A percentile compares a stretch with the other conserved stretches of the same genome.
Evolutionary conservation across 2,888 invertebrate species (phyloP).

Genomic region (Carpatolechia fugitivella): DNA sequence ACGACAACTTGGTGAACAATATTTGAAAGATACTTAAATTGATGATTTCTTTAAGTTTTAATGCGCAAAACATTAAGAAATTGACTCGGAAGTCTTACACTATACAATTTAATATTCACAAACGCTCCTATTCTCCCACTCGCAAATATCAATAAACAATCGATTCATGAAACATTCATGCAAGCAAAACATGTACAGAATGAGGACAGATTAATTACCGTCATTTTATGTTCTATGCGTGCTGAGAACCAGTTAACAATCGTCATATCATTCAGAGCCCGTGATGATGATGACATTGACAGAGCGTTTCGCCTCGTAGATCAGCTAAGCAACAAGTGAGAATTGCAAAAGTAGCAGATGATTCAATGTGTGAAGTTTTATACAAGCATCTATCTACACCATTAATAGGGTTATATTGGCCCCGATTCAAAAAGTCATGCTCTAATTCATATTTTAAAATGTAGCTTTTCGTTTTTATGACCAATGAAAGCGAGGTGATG

Average conservation of each 20-base stretch:
- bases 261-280: not conserved
- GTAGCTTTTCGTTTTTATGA: too few relatives aligned
- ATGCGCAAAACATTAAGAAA: too few relatives aligned
- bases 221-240: constrained; percentile 3
- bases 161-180: not conserved
- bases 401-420: too few relatives aligned
- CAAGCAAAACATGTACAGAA: not conserved
- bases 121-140: not conserved
- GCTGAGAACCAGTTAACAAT: constrained; percentile 9
- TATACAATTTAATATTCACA: not conserved
- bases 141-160: not conserved
- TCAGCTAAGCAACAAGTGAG: not conserved
- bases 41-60: too few relatives aligned
- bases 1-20: too few relatives aligned
- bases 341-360: not conserved
- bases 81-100: too few relatives aligned
- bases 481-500: too few relatives aligned
- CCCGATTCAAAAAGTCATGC: too few relatives aligned
- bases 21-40: too few relatives aligned
- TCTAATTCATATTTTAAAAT: too few relatives aligned
- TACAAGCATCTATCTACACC: too few relatives aligned
- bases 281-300: not conserved
- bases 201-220: not conserved
- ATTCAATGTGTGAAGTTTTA: not conserved
- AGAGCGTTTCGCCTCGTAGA: not conserved